Evolutionary conservation across 2,888 invertebrate species (phyloP).

Genomic region (Actias luna): DNA sequence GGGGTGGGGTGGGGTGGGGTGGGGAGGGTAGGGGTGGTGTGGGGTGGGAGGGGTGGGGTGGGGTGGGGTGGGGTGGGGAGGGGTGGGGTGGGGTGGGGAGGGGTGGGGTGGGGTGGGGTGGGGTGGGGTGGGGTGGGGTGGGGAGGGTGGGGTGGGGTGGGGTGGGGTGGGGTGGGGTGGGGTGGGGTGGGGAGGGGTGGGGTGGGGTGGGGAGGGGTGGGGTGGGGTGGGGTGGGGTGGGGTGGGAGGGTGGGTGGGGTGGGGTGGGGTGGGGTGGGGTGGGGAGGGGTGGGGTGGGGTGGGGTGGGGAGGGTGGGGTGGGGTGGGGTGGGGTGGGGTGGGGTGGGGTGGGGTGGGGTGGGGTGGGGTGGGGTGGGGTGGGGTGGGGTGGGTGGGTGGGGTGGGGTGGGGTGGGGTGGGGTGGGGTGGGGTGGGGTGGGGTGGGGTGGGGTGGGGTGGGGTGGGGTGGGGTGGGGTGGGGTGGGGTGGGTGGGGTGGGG

Average conservation of each 20-base stretch:
- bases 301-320: too few relatives aligned
- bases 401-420: neutral
- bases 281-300: constrained; percentile 21
- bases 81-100: constrained; percentile 16
- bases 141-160: too few relatives aligned
- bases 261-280: constrained; percentile 20
- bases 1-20: constrained; percentile 4
- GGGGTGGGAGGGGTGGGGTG: too few relatives aligned
- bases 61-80: constrained; percentile 14
- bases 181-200: constrained; percentile 14
- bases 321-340: constrained; percentile 21
- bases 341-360: constrained; percentile 16
- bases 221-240: constrained; percentile 14
- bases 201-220: constrained; percentile 17
- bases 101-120: constrained; percentile 20
- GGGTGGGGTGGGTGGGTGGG: too few relatives aligned
- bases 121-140: constrained; percentile 17
- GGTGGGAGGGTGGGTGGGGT: too few relatives aligned
- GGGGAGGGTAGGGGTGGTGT: too few relatives aligned
- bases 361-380: neutral
- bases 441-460: too few relatives aligned
- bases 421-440: too few relatives aligned
- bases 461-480: too few relatives aligned
- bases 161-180: constrained; percentile 18
- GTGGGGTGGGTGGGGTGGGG: too few relatives aligned